Base-by-base conservation (phyloP, 2,113 vertebrate genomes). In the Chrysemys picta region DNA sequence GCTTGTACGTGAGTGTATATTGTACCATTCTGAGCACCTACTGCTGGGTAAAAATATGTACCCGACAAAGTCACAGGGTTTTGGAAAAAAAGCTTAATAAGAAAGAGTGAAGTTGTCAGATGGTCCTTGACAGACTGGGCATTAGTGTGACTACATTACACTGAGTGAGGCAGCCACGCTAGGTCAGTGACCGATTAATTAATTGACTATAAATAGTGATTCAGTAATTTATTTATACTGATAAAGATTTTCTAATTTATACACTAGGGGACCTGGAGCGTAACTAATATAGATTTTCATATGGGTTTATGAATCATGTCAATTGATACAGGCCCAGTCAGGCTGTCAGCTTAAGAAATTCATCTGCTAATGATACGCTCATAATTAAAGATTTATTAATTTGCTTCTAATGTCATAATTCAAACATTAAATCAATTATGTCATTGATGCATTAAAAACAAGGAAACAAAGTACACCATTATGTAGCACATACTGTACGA, bases 351-450 rank as follows among this genome's bases (percentile, higher is more conserved):
- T 95, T 85, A 94, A 91, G 80, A 96, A 97, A 96, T 91, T 93
- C 10, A 90, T 90, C 94, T 93, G 79, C 87, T 96, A 96, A 94
- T 1, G 5, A 91, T 89, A 92, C 1, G 0, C 24, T 89, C 6
- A 29, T 93, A 93, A 95, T 95, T 94, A 92, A 93, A 94, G 85
- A 94, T 95, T 90, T 84, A 93, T 94, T 96, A 92, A 95, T 95
- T 94, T 91, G 85, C 80, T 87, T 96, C 75, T 85, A 94, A 90
- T 76, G 75, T 47, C 57, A 35, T 79, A 89, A 89, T 92, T 95
- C 88, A 89, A 76, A 59, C 29, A 80, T 47, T 94, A 91, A 94
- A 96, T 94, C 80, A 92, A 94, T 95, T 88, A 85, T 12, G 78
- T 29, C 65, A 87, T 27, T 0, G 7, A 91, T 47, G 69, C 65